Base-by-base conservation (phyloP, 2,888 invertebrate genomes). In the Balanococcus diminutus region DNA sequence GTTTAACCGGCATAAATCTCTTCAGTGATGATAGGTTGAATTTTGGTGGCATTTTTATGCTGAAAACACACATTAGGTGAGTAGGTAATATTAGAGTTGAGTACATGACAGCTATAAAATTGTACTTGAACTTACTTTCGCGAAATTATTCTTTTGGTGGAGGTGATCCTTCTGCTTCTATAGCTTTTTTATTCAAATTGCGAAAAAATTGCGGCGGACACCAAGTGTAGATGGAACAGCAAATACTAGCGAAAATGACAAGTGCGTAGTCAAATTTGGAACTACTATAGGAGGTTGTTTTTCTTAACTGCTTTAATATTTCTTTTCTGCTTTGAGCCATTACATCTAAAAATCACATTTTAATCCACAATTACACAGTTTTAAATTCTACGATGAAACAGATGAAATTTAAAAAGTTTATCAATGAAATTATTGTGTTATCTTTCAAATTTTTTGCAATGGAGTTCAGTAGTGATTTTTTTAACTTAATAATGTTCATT, bases 201-300 rank as follows among this genome's bases (percentile, higher is more conserved):
- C n/a, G n/a, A 36, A 75, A 75, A 75, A 19, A n/a, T 4, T 36
- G 8, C 6, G 75, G n/a, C 19, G 82, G 82, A n/a, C n/a, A 82
- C 82, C 82, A 82, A n/a, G 82, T 82, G 22, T 56, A 82, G 19
- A 82, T 19, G 2, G 82, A 51, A 31, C 22, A 56, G n/a, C 0
- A 4, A 16, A 81, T 16, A 46, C 46, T 19, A 19, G 25, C 25
- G 19, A 46, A 2, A 36, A 42, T 46, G 14, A 42, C 36, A 14
- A 81, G 16, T 8, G 11, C 16, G 16, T 36, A 39, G 22, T 81
- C 81, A 14, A 42, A 22, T 46, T 81, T 81, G 4, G 19, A 3
- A 8, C 25, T 6, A 16, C 67, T 28, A 67, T 67, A 67, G 28
- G 28, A 14, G 11, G 46, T 22, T 1, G 51, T 82, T 19, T 56